phyloP scores from a whole-genome alignment of 1,140 invertebrate species.

The Cydia amplana region DNA sequence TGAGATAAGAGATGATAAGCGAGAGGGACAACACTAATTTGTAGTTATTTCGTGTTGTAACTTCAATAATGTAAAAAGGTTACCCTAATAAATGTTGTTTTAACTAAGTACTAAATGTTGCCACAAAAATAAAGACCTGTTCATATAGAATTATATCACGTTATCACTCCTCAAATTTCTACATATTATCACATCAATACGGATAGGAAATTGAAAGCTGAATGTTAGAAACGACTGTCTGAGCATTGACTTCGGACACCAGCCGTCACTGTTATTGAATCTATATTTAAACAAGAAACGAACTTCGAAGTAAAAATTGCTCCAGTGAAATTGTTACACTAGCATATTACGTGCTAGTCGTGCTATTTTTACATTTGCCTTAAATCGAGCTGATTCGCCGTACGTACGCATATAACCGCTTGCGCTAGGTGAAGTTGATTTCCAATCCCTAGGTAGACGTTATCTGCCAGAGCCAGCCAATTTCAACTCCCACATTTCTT shows the following conservation, averaged over 20 bases:
- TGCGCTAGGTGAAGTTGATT: not conserved
- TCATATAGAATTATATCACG: not conserved
- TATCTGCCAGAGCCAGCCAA: not conserved
- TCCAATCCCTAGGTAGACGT: slow-evolving; percentile 4
- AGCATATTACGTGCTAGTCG: too few relatives aligned
- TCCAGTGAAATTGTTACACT: too few relatives aligned
- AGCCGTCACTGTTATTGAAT: slow-evolving; percentile 10
- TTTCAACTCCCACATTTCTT: not conserved
- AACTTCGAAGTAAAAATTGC: too few relatives aligned
- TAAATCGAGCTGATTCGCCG: too few relatives aligned
- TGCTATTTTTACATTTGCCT: too few relatives aligned
- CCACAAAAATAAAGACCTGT: not conserved
- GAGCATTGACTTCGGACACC: slow-evolving; percentile 13
- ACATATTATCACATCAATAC: not conserved
- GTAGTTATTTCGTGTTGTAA: too few relatives aligned
- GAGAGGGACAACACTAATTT: not conserved
- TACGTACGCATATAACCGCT: too few relatives aligned
- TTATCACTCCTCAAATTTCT: not conserved
- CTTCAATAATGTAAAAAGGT: too few relatives aligned
- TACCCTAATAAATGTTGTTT: too few relatives aligned
- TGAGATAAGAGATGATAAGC: not conserved
- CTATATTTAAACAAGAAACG: not conserved
- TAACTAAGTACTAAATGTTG: too few relatives aligned
- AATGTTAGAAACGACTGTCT: not conserved
- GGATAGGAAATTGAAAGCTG: slow-evolving; percentile 1